Evolutionary conservation across 2,888 invertebrate species (phyloP), one percentile per base, ranked within the genome.

Genomic region (Axea sp.): DNA sequence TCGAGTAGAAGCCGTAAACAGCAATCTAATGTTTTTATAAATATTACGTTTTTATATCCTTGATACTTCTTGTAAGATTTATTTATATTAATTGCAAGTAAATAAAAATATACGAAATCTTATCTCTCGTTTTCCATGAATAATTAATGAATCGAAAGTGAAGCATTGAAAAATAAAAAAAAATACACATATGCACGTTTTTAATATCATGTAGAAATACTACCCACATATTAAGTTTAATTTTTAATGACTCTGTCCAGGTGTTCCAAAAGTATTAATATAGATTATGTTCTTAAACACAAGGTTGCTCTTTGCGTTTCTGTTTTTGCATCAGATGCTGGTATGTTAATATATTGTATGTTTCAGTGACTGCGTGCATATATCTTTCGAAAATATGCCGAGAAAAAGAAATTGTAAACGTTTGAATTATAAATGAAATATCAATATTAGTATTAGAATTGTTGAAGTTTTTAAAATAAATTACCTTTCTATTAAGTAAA

Each of bases 261-360:
- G 60, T 60, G 60, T 30, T 47, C 30, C 39, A 26, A 57, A 43
- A 57, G 60, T 49, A 49, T 60, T 49, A 60, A 60, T 49, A 39
- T 30, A 39, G 60, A 60, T 39, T 49, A 59, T 35, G 35, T 9
- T 59, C 33, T 59, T 45, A n/a, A 26, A 17, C 5, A 3, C 47
- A 39, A 49, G 47, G 60, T 17, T 30, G 28, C 24, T 9, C 15
- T n/a, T n/a, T n/a, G n/a, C n/a, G n/a, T n/a, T n/a, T n/a, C n/a
- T n/a, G n/a, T n/a, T n/a, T n/a, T n/a, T n/a, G n/a, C n/a, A n/a
- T n/a, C n/a, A n/a, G 47, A 60, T 60, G 49, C 49, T 60, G 60
- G 30, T 60, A 60, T 6, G 19, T 39, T 30, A 30, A 60, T 28
- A 12, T 15, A 33, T 35, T 26, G 26, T 35, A 4, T 9, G 22